Evolutionary conservation across 2,113 vertebrate genomes (phyloP).

Genomic region (Pangasianodon gigas): DNA sequence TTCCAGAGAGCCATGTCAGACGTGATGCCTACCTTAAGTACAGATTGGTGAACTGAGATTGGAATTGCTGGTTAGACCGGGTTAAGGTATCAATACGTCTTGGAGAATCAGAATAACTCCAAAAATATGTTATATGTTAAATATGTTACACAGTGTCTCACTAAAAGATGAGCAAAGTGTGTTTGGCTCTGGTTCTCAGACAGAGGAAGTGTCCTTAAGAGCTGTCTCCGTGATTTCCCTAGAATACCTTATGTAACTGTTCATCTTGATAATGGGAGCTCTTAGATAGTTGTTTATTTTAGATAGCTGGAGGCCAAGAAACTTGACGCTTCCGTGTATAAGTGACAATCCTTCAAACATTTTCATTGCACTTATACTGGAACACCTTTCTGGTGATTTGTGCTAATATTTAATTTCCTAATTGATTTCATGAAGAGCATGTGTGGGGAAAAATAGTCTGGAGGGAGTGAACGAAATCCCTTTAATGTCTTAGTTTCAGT

Average conservation of each 20-base stretch:
- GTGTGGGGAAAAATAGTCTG: constrained; percentile 42
- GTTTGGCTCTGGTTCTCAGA: constrained; percentile 48
- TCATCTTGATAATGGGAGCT: constrained; percentile 59
- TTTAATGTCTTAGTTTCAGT: constrained; percentile 62
- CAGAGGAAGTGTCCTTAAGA: constrained; percentile 47
- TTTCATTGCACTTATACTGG: background rate
- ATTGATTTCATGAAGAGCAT: constrained; percentile 50
- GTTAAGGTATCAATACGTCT: background rate
- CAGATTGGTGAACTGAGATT: constrained; percentile 29
- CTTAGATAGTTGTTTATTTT: constrained; percentile 69
- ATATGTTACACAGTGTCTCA: constrained; percentile 10
- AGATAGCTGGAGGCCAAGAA: constrained; percentile 59
- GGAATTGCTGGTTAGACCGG: constrained; percentile 49
- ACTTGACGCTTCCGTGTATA: constrained; percentile 55
- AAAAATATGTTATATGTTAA: background rate
- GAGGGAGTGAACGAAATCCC: constrained; percentile 41
- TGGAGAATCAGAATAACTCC: background rate
- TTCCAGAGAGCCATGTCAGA: constrained; percentile 71
- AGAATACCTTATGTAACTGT: constrained; percentile 63
- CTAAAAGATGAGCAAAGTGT: constrained; percentile 44
- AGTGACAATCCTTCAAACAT: background rate
- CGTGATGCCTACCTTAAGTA: constrained; percentile 60
- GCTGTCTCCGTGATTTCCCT: constrained; percentile 57
- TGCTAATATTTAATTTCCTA: constrained; percentile 44
- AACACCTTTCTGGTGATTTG: background rate